These are phyloP conservation scores for Macaria notata DNA, from an alignment of 2,888 invertebrate genomes.

Conservation along the genomic window DNA sequence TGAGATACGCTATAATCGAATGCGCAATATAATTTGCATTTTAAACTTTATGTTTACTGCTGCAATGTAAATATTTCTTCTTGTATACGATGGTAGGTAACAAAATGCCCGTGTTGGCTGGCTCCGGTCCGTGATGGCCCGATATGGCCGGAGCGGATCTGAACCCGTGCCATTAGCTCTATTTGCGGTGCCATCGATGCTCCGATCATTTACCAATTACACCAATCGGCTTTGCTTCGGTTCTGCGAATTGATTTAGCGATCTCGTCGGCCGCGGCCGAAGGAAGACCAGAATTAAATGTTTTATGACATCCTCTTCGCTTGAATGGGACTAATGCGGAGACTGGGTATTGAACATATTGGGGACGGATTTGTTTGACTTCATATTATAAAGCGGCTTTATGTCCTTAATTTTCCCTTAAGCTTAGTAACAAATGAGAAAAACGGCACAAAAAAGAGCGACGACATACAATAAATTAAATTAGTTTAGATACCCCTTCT, in stretches of 20 bases:
- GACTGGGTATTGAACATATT: neutral
- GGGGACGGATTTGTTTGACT: too few species aligned
- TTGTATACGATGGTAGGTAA: neutral
- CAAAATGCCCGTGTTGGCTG: neutral
- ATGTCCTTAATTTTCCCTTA: too few species aligned
- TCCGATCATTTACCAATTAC: constrained; percentile 30
- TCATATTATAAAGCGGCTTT: too few species aligned
- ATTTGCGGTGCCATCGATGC: constrained; percentile 19
- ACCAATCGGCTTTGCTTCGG: constrained; percentile 16
- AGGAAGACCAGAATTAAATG: constrained; percentile 14
- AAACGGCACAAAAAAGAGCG: too few species aligned
- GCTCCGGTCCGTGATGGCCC: neutral
- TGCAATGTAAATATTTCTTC: neutral
- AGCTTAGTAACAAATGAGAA: too few species aligned
- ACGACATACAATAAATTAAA: too few species aligned
- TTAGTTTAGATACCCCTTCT: too few species aligned
- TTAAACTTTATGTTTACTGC: neutral
- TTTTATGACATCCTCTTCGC: constrained; percentile 17
- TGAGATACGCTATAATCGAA: neutral
- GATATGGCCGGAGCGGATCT: constrained; percentile 4
- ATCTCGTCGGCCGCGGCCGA: constrained; percentile 9
- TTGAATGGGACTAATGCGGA: neutral
- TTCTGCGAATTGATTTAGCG: constrained; percentile 26
- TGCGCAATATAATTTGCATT: neutral
- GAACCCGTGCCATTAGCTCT: constrained; percentile 17